Conservation (phyloP, 2,113 vertebrate genomes). For the Elephantulus edwardii region DNA sequence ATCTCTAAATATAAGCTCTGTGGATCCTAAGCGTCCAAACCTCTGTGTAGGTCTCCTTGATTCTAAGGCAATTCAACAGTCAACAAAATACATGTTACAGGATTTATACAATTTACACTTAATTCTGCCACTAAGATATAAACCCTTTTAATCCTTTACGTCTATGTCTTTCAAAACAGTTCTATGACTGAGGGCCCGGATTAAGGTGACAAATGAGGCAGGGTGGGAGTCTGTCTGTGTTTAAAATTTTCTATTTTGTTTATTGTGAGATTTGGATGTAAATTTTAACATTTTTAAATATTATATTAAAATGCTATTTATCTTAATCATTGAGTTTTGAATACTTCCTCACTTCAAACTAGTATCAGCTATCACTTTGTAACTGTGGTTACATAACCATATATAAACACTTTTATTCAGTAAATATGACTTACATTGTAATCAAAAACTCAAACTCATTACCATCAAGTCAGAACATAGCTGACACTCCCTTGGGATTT, state of each 20-base stretch:
- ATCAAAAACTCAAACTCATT: too few species aligned
- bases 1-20: too few species aligned
- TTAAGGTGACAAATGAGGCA: neutral
- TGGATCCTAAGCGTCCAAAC: too few species aligned
- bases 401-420: neutral
- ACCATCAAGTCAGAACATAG: too few species aligned
- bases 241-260: neutral
- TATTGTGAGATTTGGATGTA: neutral
- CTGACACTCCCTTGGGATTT: too few species aligned
- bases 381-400: neutral
- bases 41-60: too few species aligned
- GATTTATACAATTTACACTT: neutral
- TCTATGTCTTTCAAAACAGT: neutral
- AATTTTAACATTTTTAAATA: neutral
- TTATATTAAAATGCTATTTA: neutral
- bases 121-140: neutral
- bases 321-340: neutral
- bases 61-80: too few species aligned
- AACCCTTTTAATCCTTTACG: neutral
- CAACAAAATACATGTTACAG: too few species aligned
- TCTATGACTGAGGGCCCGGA: neutral
- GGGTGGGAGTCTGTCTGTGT: neutral
- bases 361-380: neutral
- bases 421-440: neutral
- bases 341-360: neutral